Evolutionary conservation across 1,140 invertebrate genomes (phyloP), one percentile per base, ranked within the genome.

Genomic region (Druon quercuslanigerum): DNA sequence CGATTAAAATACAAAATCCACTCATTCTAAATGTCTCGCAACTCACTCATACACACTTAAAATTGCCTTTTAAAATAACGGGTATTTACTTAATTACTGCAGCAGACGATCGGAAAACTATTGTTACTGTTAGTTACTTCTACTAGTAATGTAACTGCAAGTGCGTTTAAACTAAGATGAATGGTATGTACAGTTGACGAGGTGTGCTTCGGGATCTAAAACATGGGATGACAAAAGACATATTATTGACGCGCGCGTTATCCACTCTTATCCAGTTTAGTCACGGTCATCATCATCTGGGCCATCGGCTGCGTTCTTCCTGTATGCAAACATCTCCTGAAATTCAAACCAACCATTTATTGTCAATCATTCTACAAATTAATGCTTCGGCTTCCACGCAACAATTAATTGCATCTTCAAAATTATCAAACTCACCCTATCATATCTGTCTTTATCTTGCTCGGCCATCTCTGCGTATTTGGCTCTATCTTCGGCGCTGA

Each of bases 391-490:
- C n/a, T n/a, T n/a, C n/a, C n/a, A n/a, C n/a, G n/a, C n/a, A n/a
- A n/a, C n/a, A n/a, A n/a, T n/a, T n/a, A n/a, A n/a, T n/a, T n/a
- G n/a, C n/a, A n/a, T n/a, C n/a, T n/a, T n/a, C n/a, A n/a, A n/a
- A n/a, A 25, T 51, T 70, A 76, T 74, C 19, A 72, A 81, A 77
- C 90, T 91, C 92, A 97, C 96, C 91, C 95, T 94, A 88, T 98
- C 97, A 92, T 99, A 99, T 93, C 98, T 93, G 85, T 95, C 96
- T 92, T 99, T 99, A 89, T 99, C 98, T 85, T 97, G 96, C 77
- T 97, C 96, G 16, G 98, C 98, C 92, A 97, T 94, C 82, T 95
- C 94, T 91, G 99, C 98, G 89, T 97, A 99, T 92, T 97, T 98
- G 72, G 94, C 92, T 92, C 98, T 98, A 60, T 94, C 93, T 74